Evolutionary conservation across 2,797 vertebrate species (phyloP).

Genomic region (Geotrypetes seraphini): DNA sequence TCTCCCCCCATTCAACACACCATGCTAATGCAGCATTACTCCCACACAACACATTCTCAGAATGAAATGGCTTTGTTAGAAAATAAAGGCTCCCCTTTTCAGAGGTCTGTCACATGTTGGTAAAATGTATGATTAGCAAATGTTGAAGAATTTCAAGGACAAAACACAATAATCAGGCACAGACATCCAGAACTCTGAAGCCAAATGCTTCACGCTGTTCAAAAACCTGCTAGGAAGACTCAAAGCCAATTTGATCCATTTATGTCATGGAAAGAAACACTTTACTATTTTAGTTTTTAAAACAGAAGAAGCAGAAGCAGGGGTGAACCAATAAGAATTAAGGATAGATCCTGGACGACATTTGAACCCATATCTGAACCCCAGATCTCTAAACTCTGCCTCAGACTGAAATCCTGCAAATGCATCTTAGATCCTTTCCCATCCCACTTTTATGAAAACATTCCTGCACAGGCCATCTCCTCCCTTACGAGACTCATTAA

Average conservation of each 20-base stretch:
- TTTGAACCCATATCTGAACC: no score
- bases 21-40: background rate
- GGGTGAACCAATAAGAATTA: background rate
- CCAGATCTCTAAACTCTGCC: no score
- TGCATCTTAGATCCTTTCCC: no score
- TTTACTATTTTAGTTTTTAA: no score
- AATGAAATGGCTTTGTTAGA: conserved; percentile 9
- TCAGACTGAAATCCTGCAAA: no score
- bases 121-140: conserved; percentile 15
- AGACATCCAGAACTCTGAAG: conserved; percentile 15
- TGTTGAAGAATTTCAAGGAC: conserved; percentile 20
- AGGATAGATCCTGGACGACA: no score
- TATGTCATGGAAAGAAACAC: conserved; percentile 4
- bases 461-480: no score
- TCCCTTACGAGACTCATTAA: no score
- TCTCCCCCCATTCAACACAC: no score
- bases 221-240: conserved; percentile 13
- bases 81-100: conserved; percentile 11
- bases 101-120: conserved; percentile 10
- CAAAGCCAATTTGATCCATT: conserved; percentile 3
- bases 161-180: conserved; percentile 6
- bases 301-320: background rate
- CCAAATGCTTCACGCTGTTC: conserved; percentile 19
- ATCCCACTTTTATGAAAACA: no score
- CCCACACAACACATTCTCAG: conserved; percentile 3